Evolutionary conservation across 2,113 vertebrate species (phyloP).

Genomic region (Ctenodactylus gundi): DNA sequence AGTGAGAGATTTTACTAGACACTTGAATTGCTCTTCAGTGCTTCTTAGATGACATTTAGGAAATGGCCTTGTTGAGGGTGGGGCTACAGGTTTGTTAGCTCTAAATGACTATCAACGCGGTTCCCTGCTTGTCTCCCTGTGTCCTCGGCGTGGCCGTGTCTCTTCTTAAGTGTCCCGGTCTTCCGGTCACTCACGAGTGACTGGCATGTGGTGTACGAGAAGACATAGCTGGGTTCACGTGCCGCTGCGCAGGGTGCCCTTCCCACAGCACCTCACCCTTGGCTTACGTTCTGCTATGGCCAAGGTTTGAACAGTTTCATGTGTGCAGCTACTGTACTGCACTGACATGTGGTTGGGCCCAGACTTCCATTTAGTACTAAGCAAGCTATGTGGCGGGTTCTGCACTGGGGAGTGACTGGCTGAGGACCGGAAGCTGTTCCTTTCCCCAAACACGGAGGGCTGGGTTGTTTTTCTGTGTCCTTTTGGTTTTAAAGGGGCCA

Average conservation of each 20-base stretch:
- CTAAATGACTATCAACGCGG: not conserved
- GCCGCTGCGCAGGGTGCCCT: not conserved
- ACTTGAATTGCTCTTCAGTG: not conserved
- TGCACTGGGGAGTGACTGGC: not conserved
- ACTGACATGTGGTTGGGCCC: not conserved
- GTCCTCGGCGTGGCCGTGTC: not conserved
- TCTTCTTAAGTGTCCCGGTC: not conserved
- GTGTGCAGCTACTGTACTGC: no score
- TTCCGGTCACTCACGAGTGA: not conserved
- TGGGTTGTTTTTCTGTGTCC: not conserved
- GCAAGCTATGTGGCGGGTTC: not conserved
- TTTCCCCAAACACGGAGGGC: not conserved
- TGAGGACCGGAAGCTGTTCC: not conserved
- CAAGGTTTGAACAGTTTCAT: not conserved
- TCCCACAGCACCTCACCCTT: not conserved
- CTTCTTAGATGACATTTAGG: not conserved
- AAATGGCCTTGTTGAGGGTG: not conserved
- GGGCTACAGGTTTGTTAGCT: not conserved
- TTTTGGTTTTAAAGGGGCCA: not conserved
- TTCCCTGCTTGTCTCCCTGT: not conserved
- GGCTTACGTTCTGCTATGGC: not conserved
- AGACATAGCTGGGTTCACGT: not conserved
- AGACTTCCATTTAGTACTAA: not conserved
- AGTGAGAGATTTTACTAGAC: not conserved
- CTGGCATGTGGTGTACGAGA: not conserved